These are phyloP conservation scores for Drosophila subpulchrella DNA, from an alignment of 1,140 invertebrate species.

Conservation along the genomic window DNA sequence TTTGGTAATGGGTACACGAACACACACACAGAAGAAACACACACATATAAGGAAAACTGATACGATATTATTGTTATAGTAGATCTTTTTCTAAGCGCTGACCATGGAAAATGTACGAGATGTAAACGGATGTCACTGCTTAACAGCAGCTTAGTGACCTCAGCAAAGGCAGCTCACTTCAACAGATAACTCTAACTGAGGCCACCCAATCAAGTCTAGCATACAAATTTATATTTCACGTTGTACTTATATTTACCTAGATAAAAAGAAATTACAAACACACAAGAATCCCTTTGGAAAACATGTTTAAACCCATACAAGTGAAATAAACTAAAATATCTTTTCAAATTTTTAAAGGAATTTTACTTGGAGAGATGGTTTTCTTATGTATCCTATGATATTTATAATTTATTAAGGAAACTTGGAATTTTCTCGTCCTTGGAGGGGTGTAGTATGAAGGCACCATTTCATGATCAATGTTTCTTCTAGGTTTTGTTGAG, in stretches of 20 bases:
- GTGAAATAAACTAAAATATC: conserved; percentile 63
- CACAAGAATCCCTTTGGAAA: conserved; percentile 45
- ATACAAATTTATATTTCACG: conserved; percentile 77
- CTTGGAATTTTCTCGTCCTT: too few relatives aligned
- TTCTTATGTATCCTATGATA: neutral
- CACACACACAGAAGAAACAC: conserved; percentile 19
- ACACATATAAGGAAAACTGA: conserved; percentile 32
- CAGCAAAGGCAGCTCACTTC: conserved; percentile 34
- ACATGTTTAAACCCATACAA: conserved; percentile 60
- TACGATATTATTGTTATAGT: conserved; percentile 78
- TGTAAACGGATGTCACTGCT: conserved; percentile 42
- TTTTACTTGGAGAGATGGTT: conserved; percentile 5
- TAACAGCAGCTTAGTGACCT: conserved; percentile 64
- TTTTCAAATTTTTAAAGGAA: conserved; percentile 20
- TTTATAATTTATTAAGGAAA: too few relatives aligned
- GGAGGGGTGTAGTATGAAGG: too few relatives aligned
- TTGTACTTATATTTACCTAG: conserved; percentile 65
- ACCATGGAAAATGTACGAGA: conserved; percentile 38
- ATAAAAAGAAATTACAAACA: conserved; percentile 51
- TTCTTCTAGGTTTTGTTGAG: too few relatives aligned
- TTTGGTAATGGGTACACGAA: conserved; percentile 70
- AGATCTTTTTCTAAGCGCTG: conserved; percentile 71
- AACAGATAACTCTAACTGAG: conserved; percentile 49
- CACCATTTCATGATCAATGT: too few relatives aligned
- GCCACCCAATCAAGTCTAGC: conserved; percentile 63